Base-by-base conservation (phyloP, 2,113 vertebrate species). In the Polypterus bichir region DNA sequence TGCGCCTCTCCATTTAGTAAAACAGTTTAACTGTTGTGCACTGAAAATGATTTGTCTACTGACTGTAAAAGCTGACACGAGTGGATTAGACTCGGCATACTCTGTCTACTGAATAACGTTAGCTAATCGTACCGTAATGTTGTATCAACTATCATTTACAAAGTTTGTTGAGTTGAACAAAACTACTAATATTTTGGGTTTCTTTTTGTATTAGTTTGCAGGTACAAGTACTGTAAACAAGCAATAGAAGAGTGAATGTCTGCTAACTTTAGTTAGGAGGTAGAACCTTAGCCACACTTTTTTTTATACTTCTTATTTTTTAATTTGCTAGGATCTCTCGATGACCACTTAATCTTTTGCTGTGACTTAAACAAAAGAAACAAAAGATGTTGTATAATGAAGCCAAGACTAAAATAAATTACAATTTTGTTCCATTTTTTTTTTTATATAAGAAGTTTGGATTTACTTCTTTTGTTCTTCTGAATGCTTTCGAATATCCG, bases 101-200 rank as follows among this genome's bases (percentile, higher is more conserved):
- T 63, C 54, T 66, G 79, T 87, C 84, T 82, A 77, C 79, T 78
- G 83, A 84, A 84, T 77, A 86, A 83, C 79, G 81, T 84, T 89
- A 92, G 90, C 80, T 85, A 78, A 84, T 86, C 88, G 78, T 83
- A 86, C 85, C 84, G 91, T 94, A 91, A 91, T 78, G 89, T 91
- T 90, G 91, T 92, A 93, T 93, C 89, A 92, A 90, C 91, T 90
- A 79, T 81, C 77, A 89, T 86, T 68, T 82, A 74, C 27, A 27
- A 86, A 83, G 79, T 83, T 75, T 87, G 88, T 83, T 79, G 84
- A 85, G 83, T 87, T 80, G 74, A 82, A 84, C 74, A 68, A 83
- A 75, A 48, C 49, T 69, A 70, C 48, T 66, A 72, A 52, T 5
- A 49, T 62, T 68, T 70, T 76, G 27, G 27, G 74, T 81, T 81